Conservation (phyloP, 2,797 vertebrate genomes). For the Cheirogaleus major region DNA sequence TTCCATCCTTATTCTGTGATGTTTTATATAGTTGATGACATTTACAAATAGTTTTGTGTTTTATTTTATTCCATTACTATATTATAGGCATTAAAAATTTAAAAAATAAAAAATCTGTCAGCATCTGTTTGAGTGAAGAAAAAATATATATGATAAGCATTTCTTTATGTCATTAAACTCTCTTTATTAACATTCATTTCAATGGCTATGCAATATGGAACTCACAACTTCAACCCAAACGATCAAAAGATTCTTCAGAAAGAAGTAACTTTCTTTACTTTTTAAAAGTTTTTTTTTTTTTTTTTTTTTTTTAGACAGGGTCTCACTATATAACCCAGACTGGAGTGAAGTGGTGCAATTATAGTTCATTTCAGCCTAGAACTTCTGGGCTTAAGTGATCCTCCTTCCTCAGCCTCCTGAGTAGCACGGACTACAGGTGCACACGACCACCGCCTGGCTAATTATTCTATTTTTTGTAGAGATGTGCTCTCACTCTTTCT, state of each 20-base stretch:
- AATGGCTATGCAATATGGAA: background rate
- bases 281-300: no score
- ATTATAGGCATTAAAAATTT: no score
- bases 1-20: background rate
- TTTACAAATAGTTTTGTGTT: background rate
- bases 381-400: background rate
- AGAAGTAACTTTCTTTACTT: background rate
- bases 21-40: background rate
- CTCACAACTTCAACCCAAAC: background rate
- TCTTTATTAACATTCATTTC: background rate
- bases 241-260: background rate
- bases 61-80: background rate
- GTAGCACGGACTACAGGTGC: background rate
- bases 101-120: no score
- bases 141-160: background rate
- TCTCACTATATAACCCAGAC: background rate
- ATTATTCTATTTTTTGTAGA: background rate
- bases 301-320: no score
- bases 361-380: background rate
- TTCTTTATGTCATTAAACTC: background rate
- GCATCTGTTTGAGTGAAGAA: no score
- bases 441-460: background rate
- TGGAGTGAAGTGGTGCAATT: background rate
- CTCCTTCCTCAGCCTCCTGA: background rate
- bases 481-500: background rate